Evolutionary conservation across 2,113 vertebrate genomes (phyloP), one percentile per base, ranked within the genome.

Genomic region (Dicrurus megarhynchus): DNA sequence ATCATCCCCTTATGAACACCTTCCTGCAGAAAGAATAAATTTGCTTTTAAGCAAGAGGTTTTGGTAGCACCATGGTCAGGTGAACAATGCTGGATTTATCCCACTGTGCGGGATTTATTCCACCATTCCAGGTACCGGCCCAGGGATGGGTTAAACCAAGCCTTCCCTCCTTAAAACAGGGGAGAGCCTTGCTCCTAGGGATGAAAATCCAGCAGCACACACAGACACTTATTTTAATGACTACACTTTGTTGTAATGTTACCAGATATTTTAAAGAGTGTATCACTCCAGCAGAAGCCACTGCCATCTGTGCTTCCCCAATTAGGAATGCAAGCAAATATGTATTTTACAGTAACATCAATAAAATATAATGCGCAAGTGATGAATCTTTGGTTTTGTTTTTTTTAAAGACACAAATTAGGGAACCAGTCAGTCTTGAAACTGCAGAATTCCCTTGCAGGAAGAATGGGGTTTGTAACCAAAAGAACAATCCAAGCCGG

Each of bases 291-390:
- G 93, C 97, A 97, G 96, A 96, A 95, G 96, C 96, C 95, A 60
- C 67, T 79, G 86, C 97, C 97, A 97, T 97, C 97, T 97, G 97
- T 97, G 97, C 97, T 97, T 96, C 91, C 92, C 95, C 97, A 97
- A 97, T 97, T 97, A 97, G 95, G 89, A 97, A 96, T 96, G 95
- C 96, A 97, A 97, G 97, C 95, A 97, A 96, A 97, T 97, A 96
- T 96, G 96, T 97, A 95, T 97, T 97, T 97, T 97, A 97, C 95
- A 96, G 88, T 96, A 97, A 97, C 95, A 97, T 97, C 95, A 97
- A 96, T 97, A 97, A 95, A 94, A 95, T 96, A 93, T 86, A 96
- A 95, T 5, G 13, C 2, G 0, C 83, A 73, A 92, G 61, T 50
- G 80, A 90, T 89, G 61, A 64, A 70, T 90, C 92, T 86, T 89